A percentile compares a stretch with the other conserved stretches of the same genome.
These are phyloP conservation scores for Formicarius rufipectus DNA, from an alignment of 2,113 vertebrate genomes.

Conservation along the genomic window DNA sequence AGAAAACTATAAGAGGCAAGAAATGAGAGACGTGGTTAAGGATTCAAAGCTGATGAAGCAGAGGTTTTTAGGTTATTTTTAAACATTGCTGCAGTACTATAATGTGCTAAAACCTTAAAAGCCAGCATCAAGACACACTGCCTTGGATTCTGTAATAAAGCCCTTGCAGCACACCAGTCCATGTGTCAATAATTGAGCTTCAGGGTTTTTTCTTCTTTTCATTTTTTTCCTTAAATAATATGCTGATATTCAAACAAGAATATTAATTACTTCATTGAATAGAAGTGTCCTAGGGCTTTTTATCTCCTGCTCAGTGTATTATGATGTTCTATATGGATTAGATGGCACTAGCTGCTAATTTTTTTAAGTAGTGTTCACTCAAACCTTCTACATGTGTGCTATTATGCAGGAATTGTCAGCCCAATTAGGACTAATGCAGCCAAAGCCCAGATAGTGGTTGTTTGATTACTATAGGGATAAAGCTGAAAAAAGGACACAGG, in stretches of 20 bases:
- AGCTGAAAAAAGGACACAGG: neutral
- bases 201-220: neutral
- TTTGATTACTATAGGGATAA: neutral
- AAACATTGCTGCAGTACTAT: neutral
- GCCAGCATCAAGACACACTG: neutral
- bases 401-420: neutral
- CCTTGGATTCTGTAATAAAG: neutral
- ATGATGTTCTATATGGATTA: neutral
- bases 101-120: conserved; percentile 39
- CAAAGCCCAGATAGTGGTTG: neutral
- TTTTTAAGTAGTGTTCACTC: neutral
- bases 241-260: conserved; percentile 22
- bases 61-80: conserved; percentile 34
- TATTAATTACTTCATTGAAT: conserved; percentile 35
- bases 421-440: neutral
- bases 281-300: conserved; percentile 2
- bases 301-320: neutral
- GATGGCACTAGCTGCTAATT: neutral
- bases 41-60: conserved; percentile 6
- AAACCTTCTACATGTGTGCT: neutral
- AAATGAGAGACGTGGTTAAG: neutral
- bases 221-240: neutral
- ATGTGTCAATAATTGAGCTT: neutral
- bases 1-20: neutral
- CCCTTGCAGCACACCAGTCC: neutral